Base-by-base conservation (phyloP, 2,888 invertebrate genomes). In the Heliconius erato region DNA sequence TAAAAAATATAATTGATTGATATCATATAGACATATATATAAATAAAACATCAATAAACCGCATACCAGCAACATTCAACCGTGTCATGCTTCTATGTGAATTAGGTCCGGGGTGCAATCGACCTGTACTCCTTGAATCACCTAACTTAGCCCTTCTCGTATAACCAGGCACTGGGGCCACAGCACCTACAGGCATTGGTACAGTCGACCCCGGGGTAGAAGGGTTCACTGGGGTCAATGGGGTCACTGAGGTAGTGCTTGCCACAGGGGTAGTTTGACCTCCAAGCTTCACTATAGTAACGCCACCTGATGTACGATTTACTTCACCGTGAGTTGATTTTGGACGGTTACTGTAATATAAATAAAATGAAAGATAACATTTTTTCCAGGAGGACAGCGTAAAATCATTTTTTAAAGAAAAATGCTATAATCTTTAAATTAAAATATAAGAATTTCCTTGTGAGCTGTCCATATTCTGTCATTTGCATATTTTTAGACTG, bases 41-140 rank as follows among this genome's bases (percentile, higher is more conserved):
- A n/a, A n/a, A n/a, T n/a, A n/a, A n/a, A n/a, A n/a, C n/a, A n/a
- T n/a, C n/a, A 23, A 23, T 14, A 23, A 54, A 16, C 40, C n/a
- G 14, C n/a, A 11, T 35, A 96, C 97, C 97, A 82, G 97, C 97
- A 82, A 97, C 97, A 91, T 98, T 98, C 28, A 98, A 96, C 71
- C 98, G 94, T 0, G 98, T 98, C 97, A 98, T 98, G 91, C 98
- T 98, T 83, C 98, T 94, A 89, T 98, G 98, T 9, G 97, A 97
- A 88, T 97, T 97, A 16, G 97, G 97, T 26, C 97, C 97, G 11
- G 97, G 97, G 88, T 97, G 97, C 82, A 98, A 92, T 23, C 98
- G 94, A 4, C 98, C 98, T 1, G 98, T 98, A 89, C 98, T 98
- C 80, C 98, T 94, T 19, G 98, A 98, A 91, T 98, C 98, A 0